phyloP scores from a whole-genome alignment of 2,888 invertebrate species.

The Drosophila algonquin region DNA sequence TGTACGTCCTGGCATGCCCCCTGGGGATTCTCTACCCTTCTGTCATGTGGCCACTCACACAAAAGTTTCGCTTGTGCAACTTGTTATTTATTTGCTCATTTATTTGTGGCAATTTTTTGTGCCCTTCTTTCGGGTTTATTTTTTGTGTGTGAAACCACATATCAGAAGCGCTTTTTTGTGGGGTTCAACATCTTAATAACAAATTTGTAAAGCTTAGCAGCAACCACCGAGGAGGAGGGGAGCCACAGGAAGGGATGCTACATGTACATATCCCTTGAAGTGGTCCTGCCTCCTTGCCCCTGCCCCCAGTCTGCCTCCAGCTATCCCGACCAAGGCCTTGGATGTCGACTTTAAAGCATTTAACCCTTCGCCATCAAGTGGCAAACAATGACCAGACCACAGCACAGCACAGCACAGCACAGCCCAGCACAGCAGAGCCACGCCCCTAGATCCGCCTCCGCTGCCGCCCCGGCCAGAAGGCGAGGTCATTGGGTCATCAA shows the following conservation, averaged over 20 bases:
- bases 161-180: constrained; percentile 31
- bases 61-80: constrained; percentile 31
- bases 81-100: constrained; percentile 69
- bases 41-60: constrained; percentile 20
- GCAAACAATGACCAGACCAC: constrained; percentile 52
- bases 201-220: constrained; percentile 64
- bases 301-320: too few species aligned
- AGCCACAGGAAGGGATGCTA: constrained; percentile 6
- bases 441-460: constrained; percentile 8
- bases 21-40: not conserved
- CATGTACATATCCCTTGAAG: constrained; percentile 17
- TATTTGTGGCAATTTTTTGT: constrained; percentile 57
- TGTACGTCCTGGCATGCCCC: not conserved
- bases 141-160: constrained; percentile 27
- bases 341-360: constrained; percentile 65
- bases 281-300: not conserved
- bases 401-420: constrained; percentile 3
- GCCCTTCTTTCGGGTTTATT: not conserved
- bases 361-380: constrained; percentile 30
- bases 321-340: constrained; percentile 46
- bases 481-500: constrained; percentile 69
- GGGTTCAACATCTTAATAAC: constrained; percentile 64
- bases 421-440: constrained; percentile 1
- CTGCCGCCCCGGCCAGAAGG: not conserved
- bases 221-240: constrained; percentile 25